Evolutionary conservation across 2,888 invertebrate species (phyloP).

Genomic region (Tupiocoris notatus): DNA sequence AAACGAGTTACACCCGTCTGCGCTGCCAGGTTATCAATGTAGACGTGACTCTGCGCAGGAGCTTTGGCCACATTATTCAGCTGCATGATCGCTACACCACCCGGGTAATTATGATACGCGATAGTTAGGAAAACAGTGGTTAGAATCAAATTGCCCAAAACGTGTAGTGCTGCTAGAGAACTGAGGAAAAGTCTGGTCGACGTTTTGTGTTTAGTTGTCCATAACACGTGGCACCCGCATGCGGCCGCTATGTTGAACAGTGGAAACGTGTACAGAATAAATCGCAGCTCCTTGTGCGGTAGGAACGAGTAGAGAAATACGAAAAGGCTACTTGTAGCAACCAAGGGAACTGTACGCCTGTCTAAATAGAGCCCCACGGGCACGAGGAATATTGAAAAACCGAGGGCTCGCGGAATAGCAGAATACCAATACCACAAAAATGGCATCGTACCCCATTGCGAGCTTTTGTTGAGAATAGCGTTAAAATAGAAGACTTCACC

Average conservation of each 20-base stretch:
- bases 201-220: slow-evolving; percentile 76
- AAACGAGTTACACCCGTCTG: slow-evolving; percentile 96
- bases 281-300: slow-evolving; percentile 96
- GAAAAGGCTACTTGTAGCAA: slow-evolving; percentile 82
- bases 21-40: slow-evolving; percentile 88
- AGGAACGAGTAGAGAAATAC: slow-evolving; percentile 87
- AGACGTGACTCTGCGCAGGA: slow-evolving; percentile 66
- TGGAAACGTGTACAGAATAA: slow-evolving; percentile 96
- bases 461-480: slow-evolving; percentile 88
- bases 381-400: slow-evolving; percentile 73
- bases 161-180: slow-evolving; percentile 66
- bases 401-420: slow-evolving; percentile 88
- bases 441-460: slow-evolving; percentile 93
- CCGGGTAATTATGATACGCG: slow-evolving; percentile 94
- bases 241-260: slow-evolving; percentile 87
- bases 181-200: slow-evolving; percentile 68
- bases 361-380: slow-evolving; percentile 76
- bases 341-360: slow-evolving; percentile 67
- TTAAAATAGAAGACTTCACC: slow-evolving; percentile 97
- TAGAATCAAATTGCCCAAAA: slow-evolving; percentile 74
- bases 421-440: slow-evolving; percentile 99
- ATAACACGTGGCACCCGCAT: slow-evolving; percentile 65
- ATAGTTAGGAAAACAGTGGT: slow-evolving; percentile 77
- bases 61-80: slow-evolving; percentile 74
- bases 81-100: slow-evolving; percentile 79